These are phyloP conservation scores for Fukomys damarensis DNA, from an alignment of 2,113 vertebrate genomes.

Conservation along the genomic window DNA sequence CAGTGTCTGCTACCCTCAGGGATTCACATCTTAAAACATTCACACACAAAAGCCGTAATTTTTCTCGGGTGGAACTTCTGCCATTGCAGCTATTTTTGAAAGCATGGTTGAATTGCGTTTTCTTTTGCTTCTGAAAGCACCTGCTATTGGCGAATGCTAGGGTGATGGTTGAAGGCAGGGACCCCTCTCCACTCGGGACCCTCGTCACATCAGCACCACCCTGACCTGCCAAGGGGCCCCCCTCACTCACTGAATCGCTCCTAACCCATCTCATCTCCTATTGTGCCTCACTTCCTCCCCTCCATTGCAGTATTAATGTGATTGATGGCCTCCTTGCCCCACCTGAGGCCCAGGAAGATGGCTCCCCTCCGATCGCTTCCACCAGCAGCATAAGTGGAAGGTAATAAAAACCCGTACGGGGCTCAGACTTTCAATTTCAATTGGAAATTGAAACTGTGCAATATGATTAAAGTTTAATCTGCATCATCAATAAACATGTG, in stretches of 20 bases:
- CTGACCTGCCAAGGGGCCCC: not conserved
- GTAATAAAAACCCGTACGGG: conserved; percentile 76
- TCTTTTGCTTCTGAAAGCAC: not conserved
- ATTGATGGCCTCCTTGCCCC: conserved; percentile 65
- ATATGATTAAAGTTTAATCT: conserved; percentile 84
- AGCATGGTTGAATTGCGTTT: not conserved
- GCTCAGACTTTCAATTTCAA: conserved; percentile 81
- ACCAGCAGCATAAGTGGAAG: conserved; percentile 76
- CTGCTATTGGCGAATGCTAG: not conserved
- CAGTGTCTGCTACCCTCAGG: not conserved
- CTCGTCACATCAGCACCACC: too few relatives aligned
- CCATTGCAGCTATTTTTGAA: not conserved
- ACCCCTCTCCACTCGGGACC: not conserved
- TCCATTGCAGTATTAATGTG: conserved; percentile 57
- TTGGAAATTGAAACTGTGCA: conserved; percentile 82
- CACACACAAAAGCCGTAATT: not conserved
- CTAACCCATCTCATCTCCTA: conserved; percentile 45
- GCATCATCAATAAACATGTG: conserved; percentile 82
- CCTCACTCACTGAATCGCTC: conserved; percentile 8
- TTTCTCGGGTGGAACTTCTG: not conserved
- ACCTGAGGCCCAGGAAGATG: conserved; percentile 67
- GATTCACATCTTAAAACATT: not conserved
- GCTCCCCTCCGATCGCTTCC: conserved; percentile 70
- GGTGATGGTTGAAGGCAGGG: not conserved
- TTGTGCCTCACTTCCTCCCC: not conserved